Conservation (phyloP, 2,797 vertebrate species). For the Chromis chromis region DNA sequence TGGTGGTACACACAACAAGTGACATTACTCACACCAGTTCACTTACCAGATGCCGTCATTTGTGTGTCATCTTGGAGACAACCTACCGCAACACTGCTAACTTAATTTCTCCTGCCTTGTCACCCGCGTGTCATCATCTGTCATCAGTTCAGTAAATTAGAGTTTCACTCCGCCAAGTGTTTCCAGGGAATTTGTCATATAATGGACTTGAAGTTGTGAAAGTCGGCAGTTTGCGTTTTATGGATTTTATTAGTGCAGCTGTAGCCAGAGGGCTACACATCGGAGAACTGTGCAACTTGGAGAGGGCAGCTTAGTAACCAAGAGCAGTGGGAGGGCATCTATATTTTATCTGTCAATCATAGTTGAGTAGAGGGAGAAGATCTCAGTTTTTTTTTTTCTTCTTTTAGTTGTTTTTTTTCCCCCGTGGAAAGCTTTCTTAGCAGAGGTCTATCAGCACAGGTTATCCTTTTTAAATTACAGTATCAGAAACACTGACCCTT, state of each 20-base stretch:
- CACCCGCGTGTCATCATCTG: constrained; percentile 65
- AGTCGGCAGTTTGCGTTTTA: constrained; percentile 55
- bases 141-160: constrained; percentile 72
- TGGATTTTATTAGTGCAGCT: constrained; percentile 51
- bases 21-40: constrained; percentile 74
- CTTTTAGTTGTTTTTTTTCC: constrained; percentile 5
- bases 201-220: constrained; percentile 67
- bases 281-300: constrained; percentile 35
- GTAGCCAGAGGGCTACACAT: constrained; percentile 53
- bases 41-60: constrained; percentile 66
- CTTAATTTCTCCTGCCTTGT: constrained; percentile 68
- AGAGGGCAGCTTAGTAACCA: constrained; percentile 55
- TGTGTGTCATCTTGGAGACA: constrained; percentile 70
- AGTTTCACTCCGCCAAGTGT: constrained; percentile 59
- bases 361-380: constrained; percentile 43
- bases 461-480: constrained; percentile 68
- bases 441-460: constrained; percentile 45
- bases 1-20: constrained; percentile 32
- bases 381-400: constrained; percentile 5
- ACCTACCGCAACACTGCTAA: constrained; percentile 59
- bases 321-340: constrained; percentile 55
- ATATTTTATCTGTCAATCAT: constrained; percentile 75
- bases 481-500: constrained; percentile 28
- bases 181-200: constrained; percentile 66
- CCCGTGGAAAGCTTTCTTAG: constrained; percentile 22